Evolutionary conservation across 2,888 invertebrate genomes (phyloP).

Genomic region (Xanthorhoe designata): DNA sequence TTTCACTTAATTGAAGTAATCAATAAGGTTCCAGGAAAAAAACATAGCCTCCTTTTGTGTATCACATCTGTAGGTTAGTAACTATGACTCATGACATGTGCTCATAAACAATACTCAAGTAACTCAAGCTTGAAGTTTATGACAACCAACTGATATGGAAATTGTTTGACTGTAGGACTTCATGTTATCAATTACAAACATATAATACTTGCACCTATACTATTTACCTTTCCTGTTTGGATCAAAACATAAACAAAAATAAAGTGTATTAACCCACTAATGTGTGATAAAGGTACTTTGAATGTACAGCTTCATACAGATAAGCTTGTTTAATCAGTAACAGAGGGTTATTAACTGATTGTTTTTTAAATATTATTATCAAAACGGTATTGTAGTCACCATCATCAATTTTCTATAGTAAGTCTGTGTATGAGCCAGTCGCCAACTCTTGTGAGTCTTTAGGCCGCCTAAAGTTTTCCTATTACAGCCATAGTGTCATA

Average conservation of each 20-base stretch:
- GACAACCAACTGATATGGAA: background rate
- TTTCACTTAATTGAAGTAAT: too few relatives aligned
- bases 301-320: constrained; percentile 48
- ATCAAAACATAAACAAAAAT: background rate
- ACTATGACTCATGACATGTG: background rate
- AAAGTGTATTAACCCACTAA: constrained; percentile 14
- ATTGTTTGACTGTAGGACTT: background rate
- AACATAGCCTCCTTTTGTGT: too few relatives aligned
- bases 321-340: constrained; percentile 50
- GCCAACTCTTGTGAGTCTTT: too few relatives aligned
- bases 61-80: background rate
- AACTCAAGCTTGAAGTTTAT: background rate
- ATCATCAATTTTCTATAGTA: background rate
- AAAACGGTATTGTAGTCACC: background rate
- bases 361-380: background rate
- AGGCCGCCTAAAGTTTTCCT: too few relatives aligned
- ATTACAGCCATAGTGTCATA: too few relatives aligned
- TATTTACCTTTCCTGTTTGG: constrained; percentile 13
- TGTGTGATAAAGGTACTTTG: constrained; percentile 16
- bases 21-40: too few relatives aligned
- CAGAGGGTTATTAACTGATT: constrained; percentile 15
- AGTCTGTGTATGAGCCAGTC: too few relatives aligned
- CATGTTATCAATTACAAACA: background rate
- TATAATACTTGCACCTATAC: background rate
- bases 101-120: background rate